phyloP scores from a whole-genome alignment of 2,797 vertebrate species.

The Xenops minutus region DNA sequence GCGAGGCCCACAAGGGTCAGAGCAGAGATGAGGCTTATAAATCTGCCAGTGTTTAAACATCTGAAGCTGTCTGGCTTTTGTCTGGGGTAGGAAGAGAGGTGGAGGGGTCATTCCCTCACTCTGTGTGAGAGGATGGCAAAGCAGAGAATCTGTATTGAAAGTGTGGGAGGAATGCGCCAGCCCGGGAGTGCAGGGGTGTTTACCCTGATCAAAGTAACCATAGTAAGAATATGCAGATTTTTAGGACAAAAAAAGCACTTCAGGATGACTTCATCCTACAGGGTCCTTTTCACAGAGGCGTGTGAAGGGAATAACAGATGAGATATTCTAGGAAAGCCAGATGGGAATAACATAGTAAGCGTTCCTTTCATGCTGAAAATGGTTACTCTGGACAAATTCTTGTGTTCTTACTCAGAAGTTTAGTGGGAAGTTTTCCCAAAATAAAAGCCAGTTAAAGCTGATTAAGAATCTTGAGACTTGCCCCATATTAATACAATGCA shows the following conservation, averaged over 20 bases:
- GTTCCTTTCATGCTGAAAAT: constrained; percentile 65
- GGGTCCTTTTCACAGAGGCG: constrained; percentile 49
- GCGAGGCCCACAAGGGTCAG: not conserved
- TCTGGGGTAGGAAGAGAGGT: constrained; percentile 30
- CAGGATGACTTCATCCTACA: constrained; percentile 62
- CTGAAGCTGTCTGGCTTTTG: constrained; percentile 55
- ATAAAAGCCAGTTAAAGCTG: constrained; percentile 40
- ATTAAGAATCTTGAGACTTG: constrained; percentile 29
- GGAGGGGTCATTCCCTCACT: constrained; percentile 38
- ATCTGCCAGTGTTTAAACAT: constrained; percentile 35
- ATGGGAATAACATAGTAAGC: constrained; percentile 65
- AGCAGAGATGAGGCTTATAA: constrained; percentile 16
- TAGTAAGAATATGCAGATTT: constrained; percentile 65
- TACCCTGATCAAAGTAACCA: constrained; percentile 46
- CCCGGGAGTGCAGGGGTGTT: not conserved
- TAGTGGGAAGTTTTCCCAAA: constrained; percentile 58
- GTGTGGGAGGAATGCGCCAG: constrained; percentile 29
- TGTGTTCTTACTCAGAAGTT: constrained; percentile 51
- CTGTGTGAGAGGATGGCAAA: not conserved
- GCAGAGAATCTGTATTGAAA: constrained; percentile 31
- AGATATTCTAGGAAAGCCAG: constrained; percentile 69
- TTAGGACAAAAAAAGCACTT: constrained; percentile 50
- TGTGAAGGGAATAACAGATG: constrained; percentile 65
- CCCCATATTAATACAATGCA: not conserved
- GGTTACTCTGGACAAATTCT: constrained; percentile 62